Evolutionary conservation across 1,140 invertebrate species (phyloP).

Genomic region (Sweltsa coloradensis): DNA sequence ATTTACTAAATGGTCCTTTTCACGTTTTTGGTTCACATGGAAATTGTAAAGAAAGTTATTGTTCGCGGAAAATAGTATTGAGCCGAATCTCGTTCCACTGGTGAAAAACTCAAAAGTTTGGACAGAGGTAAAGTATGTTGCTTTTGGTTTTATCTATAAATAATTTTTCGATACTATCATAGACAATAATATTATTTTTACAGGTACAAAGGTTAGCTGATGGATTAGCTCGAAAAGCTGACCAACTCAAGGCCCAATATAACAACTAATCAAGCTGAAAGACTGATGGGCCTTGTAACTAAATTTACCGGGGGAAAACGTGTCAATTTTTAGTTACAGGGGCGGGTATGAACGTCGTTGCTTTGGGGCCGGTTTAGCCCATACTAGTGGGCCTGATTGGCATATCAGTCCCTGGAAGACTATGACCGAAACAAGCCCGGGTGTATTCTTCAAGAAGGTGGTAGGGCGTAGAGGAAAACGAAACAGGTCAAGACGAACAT

Average conservation of each 20-base stretch:
- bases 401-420: background rate
- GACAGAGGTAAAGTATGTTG: background rate
- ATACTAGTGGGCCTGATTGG: background rate
- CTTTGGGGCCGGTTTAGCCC: background rate
- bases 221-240: background rate
- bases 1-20: no score
- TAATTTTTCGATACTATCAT: background rate
- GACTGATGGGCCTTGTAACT: background rate
- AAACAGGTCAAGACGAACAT: background rate
- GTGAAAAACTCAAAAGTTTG: no score
- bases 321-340: background rate
- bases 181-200: background rate
- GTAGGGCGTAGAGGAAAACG: background rate
- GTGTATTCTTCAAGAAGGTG: constrained; percentile 1
- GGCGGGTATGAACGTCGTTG: background rate
- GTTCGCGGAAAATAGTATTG: no score
- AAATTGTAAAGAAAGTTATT: no score
- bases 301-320: constrained; percentile 2
- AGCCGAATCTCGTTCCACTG: no score
- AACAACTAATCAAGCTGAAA: background rate
- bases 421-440: constrained; percentile 4
- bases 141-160: background rate
- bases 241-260: background rate
- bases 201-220: background rate
- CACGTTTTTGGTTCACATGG: no score